Evolutionary conservation across 1,140 invertebrate species (phyloP).

Genomic region (Trissolcus basalis): DNA sequence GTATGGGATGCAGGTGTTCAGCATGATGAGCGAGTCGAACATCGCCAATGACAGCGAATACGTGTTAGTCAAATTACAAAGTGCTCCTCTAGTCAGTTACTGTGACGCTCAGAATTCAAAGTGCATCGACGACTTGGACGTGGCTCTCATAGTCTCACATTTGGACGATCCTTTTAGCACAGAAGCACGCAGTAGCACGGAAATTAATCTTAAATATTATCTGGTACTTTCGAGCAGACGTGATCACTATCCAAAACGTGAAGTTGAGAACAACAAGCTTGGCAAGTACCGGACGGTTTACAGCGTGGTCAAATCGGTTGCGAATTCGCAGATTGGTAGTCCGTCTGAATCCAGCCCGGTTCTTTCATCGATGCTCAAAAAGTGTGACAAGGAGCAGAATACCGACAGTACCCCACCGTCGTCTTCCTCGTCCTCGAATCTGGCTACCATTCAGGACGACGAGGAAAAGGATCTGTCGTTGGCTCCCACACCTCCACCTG

Average conservation of each 20-base stretch:
- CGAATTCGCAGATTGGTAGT: slow-evolving; percentile 63
- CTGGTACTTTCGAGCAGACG: slow-evolving; percentile 83
- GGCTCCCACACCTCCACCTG: slow-evolving; percentile 71
- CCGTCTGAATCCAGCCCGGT: slow-evolving; percentile 63
- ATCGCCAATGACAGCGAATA: slow-evolving; percentile 77
- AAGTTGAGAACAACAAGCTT: slow-evolving; percentile 79
- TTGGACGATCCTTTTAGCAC: slow-evolving; percentile 69
- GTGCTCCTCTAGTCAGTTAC: slow-evolving; percentile 78
- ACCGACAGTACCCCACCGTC: slow-evolving; percentile 45
- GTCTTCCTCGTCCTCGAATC: slow-evolving; percentile 45
- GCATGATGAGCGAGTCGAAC: slow-evolving; percentile 79
- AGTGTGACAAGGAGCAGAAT: slow-evolving; percentile 55
- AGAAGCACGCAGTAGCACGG: slow-evolving; percentile 55
- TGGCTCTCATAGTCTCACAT: slow-evolving; percentile 82
- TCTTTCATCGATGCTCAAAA: slow-evolving; percentile 50
- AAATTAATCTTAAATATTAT: slow-evolving; percentile 84
- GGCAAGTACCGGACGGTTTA: slow-evolving; percentile 82
- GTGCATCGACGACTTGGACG: slow-evolving; percentile 83
- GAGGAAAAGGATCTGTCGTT: slow-evolving; percentile 35
- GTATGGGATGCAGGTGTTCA: slow-evolving; percentile 83
- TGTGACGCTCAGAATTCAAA: slow-evolving; percentile 80
- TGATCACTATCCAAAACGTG: slow-evolving; percentile 83
- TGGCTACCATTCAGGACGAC: slow-evolving; percentile 18
- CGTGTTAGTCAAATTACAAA: slow-evolving; percentile 80
- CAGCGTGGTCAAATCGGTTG: slow-evolving; percentile 67